Evolutionary conservation across 64 coral and sea anemone species (phyloP).

Genomic region (Pocillopora damicornis): DNA sequence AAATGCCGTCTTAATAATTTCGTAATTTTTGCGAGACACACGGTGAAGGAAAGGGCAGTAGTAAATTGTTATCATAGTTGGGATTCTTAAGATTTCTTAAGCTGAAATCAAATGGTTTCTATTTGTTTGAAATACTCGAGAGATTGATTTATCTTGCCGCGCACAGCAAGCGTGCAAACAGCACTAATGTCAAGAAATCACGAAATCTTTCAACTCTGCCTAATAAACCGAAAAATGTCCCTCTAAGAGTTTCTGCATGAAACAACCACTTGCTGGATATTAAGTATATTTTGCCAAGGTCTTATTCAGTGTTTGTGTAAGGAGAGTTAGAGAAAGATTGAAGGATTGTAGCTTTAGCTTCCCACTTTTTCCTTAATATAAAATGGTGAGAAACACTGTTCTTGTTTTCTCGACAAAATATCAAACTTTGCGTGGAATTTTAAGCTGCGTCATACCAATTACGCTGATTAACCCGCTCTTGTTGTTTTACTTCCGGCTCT

Average conservation of each 20-base stretch:
- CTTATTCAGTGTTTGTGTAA: neutral
- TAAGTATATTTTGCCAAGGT: neutral
- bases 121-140: neutral
- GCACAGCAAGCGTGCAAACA: neutral
- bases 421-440: neutral
- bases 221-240: neutral
- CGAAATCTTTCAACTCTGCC: no score
- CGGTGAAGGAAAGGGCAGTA: neutral
- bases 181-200: neutral
- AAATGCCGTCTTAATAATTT: neutral
- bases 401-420: neutral
- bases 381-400: neutral
- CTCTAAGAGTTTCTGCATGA: neutral
- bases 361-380: neutral
- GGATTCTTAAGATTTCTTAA: conserved; percentile 11
- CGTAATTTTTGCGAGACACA: neutral
- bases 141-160: conserved; percentile 18
- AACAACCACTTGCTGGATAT: neutral
- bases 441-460: neutral
- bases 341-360: neutral
- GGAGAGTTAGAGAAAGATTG: neutral
- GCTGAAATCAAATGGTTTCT: neutral
- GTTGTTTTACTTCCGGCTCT: neutral
- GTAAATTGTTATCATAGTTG: neutral
- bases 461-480: neutral